Percentiles rank a stretch among this genome's conserved stretches.
Evolutionary conservation across 1,140 invertebrate species (phyloP).

Genomic region (Vollenhovia emeryi): DNA sequence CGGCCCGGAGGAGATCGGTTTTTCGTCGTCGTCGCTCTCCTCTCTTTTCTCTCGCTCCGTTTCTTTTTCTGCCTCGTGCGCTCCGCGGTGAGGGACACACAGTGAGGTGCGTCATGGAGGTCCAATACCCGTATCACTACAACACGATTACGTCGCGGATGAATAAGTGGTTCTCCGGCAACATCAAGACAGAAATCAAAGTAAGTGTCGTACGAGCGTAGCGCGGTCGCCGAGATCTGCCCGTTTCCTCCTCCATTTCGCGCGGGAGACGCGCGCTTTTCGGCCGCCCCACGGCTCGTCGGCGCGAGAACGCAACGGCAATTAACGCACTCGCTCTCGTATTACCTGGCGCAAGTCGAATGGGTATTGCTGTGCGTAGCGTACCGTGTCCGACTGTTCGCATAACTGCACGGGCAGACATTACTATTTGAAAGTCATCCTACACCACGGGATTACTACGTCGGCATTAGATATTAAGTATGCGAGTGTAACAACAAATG

Average conservation of each 20-base stretch:
- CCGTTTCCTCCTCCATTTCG: background rate
- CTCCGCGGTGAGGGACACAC: background rate
- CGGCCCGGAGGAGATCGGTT: slow-evolving; percentile 32
- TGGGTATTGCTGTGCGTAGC: background rate
- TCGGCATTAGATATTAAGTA: slow-evolving; percentile 11
- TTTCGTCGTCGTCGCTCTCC: background rate
- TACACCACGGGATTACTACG: background rate
- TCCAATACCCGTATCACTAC: slow-evolving; percentile 81
- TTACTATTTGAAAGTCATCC: slow-evolving; percentile 20
- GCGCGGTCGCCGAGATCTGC: background rate
- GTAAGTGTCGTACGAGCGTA: slow-evolving; percentile 84
- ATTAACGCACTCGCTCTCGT: slow-evolving; percentile 31
- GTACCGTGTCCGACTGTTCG: slow-evolving; percentile 35
- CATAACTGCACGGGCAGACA: slow-evolving; percentile 13
- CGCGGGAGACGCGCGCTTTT: background rate
- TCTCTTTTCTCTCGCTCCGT: background rate
- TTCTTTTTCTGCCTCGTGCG: background rate
- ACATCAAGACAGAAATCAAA: slow-evolving; percentile 78
- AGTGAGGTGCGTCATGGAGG: slow-evolving; percentile 76
- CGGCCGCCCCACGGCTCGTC: background rate
- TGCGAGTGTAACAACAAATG: background rate
- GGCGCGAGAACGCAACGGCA: background rate
- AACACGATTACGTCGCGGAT: slow-evolving; percentile 80
- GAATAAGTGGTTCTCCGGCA: slow-evolving; percentile 86
- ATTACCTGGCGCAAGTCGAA: slow-evolving; percentile 12